Base-by-base conservation (phyloP, 2,797 vertebrate species). In the Mormyrops attenuatus region DNA sequence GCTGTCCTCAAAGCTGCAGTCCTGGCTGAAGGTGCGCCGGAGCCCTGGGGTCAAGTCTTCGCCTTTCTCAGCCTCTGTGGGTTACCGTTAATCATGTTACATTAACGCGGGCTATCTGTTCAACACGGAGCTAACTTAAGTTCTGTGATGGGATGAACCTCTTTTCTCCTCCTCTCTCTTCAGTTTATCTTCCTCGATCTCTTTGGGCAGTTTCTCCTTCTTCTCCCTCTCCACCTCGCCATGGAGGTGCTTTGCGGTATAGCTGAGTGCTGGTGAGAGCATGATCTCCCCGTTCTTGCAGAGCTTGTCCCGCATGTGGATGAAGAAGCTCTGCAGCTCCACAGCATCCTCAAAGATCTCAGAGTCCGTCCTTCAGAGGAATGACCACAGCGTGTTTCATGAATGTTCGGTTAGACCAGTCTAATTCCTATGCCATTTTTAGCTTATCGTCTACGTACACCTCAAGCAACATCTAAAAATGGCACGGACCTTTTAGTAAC, bases 241-340 rank as follows among this genome's bases (percentile, higher is more conserved):
- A 89, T 99, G 98, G 91, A 99, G 95, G 93, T 99, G 98, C 91
- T 99, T 99, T 90, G 97, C 96, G 88, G 98, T 98, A 89, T 99
- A 99, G 95, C 98, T 98, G 91, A 99, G 97, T 22, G 98, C 97
- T 0, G 99, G 99, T 17, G 97, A 97, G 93, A 99, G 96, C 91
- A 99, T 94, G 92, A 99, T 99, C 95, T 99, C 99, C 55, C 99
- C 99, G 0, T 99, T 99, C 95, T 99, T 99, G 93, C 99, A 99
- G 90, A 99, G 96, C 85, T 99, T 98, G 90, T 99, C 99, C 92
- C 99, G 95, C 92, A 99, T 99, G 90, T 97, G 97, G 93, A 99
- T 99, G 89, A 99, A 98, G 93, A 99, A 99, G 93, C 99, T 98
- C 92, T 99, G 98, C 92, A 99, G 97, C 93, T 99, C 99, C 13